phyloP scores from a whole-genome alignment of 2,888 invertebrate species.

The Metellina segmentata region DNA sequence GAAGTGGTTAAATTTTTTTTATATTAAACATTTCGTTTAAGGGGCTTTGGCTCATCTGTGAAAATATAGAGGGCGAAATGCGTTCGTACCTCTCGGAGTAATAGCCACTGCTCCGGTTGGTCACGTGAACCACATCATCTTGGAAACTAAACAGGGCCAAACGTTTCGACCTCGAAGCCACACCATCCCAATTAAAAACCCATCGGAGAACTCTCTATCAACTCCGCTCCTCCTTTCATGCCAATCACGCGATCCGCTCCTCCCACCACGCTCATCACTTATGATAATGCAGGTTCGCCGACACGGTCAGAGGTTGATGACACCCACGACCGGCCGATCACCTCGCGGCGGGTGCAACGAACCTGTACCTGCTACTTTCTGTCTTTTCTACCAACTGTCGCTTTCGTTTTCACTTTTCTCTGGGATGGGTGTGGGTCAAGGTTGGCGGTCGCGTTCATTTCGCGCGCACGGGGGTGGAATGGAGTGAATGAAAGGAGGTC shows the following conservation, averaged over 20 bases:
- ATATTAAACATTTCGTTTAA: no score
- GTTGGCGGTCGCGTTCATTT: not conserved
- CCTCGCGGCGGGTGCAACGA: not conserved
- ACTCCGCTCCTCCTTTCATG: not conserved
- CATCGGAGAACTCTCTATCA: no score
- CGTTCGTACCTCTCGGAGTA: no score
- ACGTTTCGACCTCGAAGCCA: no score
- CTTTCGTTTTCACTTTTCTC: not conserved
- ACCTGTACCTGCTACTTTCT: not conserved
- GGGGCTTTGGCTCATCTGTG: no score
- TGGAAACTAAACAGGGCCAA: no score
- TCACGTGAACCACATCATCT: no score
- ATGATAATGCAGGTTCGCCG: not conserved
- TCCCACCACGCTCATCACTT: not conserved
- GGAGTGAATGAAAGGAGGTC: not conserved
- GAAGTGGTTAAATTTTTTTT: no score
- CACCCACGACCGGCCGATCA: not conserved
- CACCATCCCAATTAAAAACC: no score
- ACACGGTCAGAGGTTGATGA: not conserved
- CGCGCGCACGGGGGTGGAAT: not conserved
- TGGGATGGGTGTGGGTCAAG: not conserved
- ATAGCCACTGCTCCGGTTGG: no score
- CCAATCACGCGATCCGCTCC: not conserved
- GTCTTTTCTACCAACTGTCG: not conserved
- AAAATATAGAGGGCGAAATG: no score